Percentiles rank a stretch among this genome's conserved stretches.
phyloP scores from a whole-genome alignment of 2,888 invertebrate genomes.

The Acleris sparsana region DNA sequence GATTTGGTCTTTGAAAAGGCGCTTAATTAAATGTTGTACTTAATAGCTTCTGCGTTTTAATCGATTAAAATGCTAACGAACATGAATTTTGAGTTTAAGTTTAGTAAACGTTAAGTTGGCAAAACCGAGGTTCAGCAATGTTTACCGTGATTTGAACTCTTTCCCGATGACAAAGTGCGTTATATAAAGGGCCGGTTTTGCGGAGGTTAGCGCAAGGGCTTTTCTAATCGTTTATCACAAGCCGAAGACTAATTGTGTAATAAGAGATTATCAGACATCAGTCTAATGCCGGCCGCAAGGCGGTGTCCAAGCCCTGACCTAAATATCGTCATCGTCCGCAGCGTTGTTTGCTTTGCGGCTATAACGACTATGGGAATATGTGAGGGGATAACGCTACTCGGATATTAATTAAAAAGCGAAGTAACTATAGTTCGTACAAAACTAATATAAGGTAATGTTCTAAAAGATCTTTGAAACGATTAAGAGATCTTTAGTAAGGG shows the following conservation, averaged over 20 bases:
- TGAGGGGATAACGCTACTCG: constrained; percentile 19
- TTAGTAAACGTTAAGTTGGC: no score
- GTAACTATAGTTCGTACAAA: not conserved
- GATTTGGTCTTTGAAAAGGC: not conserved
- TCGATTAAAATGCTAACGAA: no score
- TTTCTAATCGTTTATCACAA: constrained; percentile 27
- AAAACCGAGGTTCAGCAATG: no score
- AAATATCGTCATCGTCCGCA: constrained; percentile 47
- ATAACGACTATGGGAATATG: constrained; percentile 24
- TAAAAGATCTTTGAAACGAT: no score
- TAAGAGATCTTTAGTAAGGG: no score
- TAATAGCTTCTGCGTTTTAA: no score
- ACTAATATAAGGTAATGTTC: no score
- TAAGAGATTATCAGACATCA: constrained; percentile 55
- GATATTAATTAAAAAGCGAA: constrained; percentile 20
- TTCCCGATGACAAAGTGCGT: not conserved
- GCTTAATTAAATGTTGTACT: no score
- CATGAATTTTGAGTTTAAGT: no score
- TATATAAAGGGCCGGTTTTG: not conserved
- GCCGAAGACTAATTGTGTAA: constrained; percentile 50
- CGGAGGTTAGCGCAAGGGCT: not conserved
- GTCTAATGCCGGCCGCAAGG: constrained; percentile 53
- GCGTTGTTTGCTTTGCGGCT: constrained; percentile 32
- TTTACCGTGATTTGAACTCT: not conserved
- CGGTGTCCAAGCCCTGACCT: constrained; percentile 64